A percentile compares a stretch with the other conserved stretches of the same genome.
These are phyloP conservation scores for Parthenolecanium corni DNA, from an alignment of 2,888 invertebrate genomes.

Conservation along the genomic window DNA sequence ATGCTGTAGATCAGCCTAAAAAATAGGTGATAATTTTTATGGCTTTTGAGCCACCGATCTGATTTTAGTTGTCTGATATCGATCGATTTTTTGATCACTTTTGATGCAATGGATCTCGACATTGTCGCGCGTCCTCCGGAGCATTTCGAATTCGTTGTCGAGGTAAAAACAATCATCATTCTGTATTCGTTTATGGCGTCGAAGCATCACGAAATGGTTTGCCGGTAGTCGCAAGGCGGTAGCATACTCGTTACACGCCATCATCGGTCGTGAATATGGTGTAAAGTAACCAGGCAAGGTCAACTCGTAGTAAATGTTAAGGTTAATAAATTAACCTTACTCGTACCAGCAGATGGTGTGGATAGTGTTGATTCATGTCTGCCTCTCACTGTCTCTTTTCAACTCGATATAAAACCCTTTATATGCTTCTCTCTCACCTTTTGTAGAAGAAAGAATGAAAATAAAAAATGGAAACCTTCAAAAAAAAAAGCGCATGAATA, in stretches of 20 bases:
- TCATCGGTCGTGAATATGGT: constrained; percentile 3
- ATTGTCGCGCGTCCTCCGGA: background rate
- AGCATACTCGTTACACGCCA: background rate
- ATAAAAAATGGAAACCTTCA: too few relatives aligned
- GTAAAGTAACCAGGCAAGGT: constrained; percentile 12
- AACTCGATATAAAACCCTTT: background rate
- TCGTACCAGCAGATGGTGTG: background rate
- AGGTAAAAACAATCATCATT: background rate
- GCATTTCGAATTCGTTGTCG: background rate
- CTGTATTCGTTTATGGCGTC: background rate
- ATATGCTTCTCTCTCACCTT: too few relatives aligned
- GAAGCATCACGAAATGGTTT: background rate
- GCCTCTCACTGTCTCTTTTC: background rate
- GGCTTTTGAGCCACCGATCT: too few relatives aligned
- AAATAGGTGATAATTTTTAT: too few relatives aligned
- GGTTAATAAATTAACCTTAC: constrained; percentile 27
- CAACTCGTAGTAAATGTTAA: constrained; percentile 27
- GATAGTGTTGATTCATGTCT: background rate
- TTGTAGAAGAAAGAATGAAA: too few relatives aligned
- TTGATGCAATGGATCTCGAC: too few relatives aligned
- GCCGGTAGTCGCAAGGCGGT: background rate
- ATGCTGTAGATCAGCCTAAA: too few relatives aligned
- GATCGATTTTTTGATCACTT: too few relatives aligned
- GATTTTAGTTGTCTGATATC: too few relatives aligned
- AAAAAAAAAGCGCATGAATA: too few relatives aligned